Evolutionary conservation across 2,888 invertebrate species (phyloP), one percentile per base, ranked within the genome.

Genomic region (Aporophyla nigra): DNA sequence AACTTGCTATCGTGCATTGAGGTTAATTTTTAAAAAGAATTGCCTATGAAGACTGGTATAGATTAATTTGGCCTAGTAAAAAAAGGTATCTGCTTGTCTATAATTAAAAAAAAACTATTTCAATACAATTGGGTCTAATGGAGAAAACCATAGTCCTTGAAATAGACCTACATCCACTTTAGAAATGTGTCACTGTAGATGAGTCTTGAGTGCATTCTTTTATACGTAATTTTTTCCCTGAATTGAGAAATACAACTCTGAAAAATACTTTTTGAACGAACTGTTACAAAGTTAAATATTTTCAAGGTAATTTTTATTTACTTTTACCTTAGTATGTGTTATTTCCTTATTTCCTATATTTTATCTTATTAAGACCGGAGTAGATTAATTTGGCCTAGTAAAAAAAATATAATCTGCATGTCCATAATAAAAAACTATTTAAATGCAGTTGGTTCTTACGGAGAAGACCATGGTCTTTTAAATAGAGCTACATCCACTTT

Each of bases 1-100:
- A 72, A 82, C 65, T 65, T 73, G 65, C 24, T 51, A 65, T 7
- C 12, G n/a, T 53, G 75, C 24, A 14, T 21, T 21, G 51, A 56
- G 56, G 76, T 81, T 63, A 43, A 56, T 33, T 56, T 56, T 27
- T 24, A 81, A 59, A 5, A 46, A 49, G 3, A 74, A 62, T 1
- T 73, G 12, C 19, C 5, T 27, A n/a, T n/a, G 19, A 46, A 27
- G 2, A 33, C 19, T 43, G 14, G 0, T 40, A 14, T 21, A 53
- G 9, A 71, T 9, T 56, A 19, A 58, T 70, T 59, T 51, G 0
- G 43, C n/a, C 49, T 76, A 58, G 24, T 21, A 40, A 7, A 73
- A 24, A 5, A 59, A 59, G 5, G 6, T 9, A 5, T 27, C 33
- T 33, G 33, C 33, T 21, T 10, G 27, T 49, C 19, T 69, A 12